Base-by-base conservation (phyloP, 2,888 invertebrate genomes). In the Leptarthrus brevirostris region DNA sequence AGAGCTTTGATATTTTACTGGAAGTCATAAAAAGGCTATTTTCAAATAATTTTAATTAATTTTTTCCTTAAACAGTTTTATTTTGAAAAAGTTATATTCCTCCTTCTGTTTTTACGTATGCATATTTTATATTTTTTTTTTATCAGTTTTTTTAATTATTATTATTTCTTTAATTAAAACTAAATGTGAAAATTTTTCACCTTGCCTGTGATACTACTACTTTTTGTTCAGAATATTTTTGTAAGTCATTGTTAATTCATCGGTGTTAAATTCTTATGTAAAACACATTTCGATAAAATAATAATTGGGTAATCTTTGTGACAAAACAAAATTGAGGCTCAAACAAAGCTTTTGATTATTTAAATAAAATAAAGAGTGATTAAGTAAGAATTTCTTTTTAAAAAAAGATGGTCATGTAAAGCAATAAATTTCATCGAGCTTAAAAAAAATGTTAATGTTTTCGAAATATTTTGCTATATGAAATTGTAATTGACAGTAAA, bases 141-240 rank as follows among this genome's bases (percentile, higher is more conserved):
- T 53, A 75, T 66, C 71, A 58, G 70, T 75, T 56, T 72, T 71
- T 72, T 54, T n/a, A n/a, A 61, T 74, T 74, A 53, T 73, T 74
- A 64, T 36, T 16, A 58, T 64, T 64, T 64, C 8, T 44, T 64
- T 44, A 69, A 72, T 56, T 71, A 75, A 70, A 75, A 75, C 47
- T 73, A 76, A 64, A 77, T 80, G 82, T 81, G 80, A 61, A 44
- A 66, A 74, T 73, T 74, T 76, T 81, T 83, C 86, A 88, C 87
- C 87, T 88, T 87, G 88, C 89, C 89, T 89, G 89, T 89, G 89
- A 89, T 89, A 89, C 88, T 89, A 88, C 88, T 88, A 88, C 88
- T 73, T 73, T 73, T 74, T 73, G 71, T 74, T 72, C 49, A 64
- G 26, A 72, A 40, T 64, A 26, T 52, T 52, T 61, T 47, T 71